These are phyloP conservation scores for Tokudaia tokunoshimensis DNA, from an alignment of 2,797 vertebrate species.

Conservation along the genomic window DNA sequence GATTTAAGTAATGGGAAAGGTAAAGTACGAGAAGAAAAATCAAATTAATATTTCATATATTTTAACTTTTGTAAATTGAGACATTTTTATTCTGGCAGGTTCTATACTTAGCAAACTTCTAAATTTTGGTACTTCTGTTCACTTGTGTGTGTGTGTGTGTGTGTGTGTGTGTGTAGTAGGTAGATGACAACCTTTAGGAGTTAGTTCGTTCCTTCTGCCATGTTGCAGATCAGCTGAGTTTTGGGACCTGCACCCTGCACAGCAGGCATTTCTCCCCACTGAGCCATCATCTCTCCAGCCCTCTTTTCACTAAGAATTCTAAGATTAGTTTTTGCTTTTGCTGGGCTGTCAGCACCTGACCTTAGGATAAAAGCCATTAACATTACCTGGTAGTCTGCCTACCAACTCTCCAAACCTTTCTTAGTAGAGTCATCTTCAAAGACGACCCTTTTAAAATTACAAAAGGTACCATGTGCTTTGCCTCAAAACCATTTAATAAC, in stretches of 20 bases:
- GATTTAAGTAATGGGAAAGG: neutral
- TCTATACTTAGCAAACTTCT: neutral
- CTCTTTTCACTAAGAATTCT: neutral
- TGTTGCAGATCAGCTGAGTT: neutral
- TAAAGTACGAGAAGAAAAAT: slow-evolving; percentile 15
- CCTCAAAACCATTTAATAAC: neutral
- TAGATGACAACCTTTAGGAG: neutral
- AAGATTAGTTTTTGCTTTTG: neutral
- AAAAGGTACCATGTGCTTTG: neutral
- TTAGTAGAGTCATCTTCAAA: neutral
- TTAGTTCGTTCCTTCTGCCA: neutral
- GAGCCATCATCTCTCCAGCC: too few species aligned
- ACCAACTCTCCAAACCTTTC: neutral
- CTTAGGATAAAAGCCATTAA: neutral
- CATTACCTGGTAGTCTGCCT: neutral
- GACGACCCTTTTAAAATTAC: neutral
- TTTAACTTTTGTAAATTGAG: neutral
- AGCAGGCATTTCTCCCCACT: neutral
- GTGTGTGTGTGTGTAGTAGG: neutral
- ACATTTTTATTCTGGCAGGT: neutral
- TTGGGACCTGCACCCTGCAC: too few species aligned
- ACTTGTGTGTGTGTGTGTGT: neutral
- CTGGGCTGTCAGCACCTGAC: neutral
- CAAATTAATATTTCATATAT: neutral
- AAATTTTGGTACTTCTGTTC: neutral